Evolutionary conservation across 2,888 invertebrate species (phyloP), one percentile per base, ranked within the genome.

Genomic region (Pollenia labialis): DNA sequence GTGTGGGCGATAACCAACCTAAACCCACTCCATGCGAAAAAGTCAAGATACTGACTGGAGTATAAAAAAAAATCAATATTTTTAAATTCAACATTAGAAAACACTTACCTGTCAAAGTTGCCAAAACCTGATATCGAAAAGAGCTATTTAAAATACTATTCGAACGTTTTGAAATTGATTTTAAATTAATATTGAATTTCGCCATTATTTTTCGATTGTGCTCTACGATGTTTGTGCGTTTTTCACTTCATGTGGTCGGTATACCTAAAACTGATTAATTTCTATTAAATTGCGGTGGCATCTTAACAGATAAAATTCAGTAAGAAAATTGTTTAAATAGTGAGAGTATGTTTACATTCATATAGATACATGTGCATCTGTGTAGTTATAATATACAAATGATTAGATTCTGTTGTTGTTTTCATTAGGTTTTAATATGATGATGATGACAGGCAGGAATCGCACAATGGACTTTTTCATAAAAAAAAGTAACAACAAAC

Each of bases 391-490:
- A 32, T 8, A n/a, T 68, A 52, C 40, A 40, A 7, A 52, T 6
- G 32, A 52, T 69, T 52, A 69, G 40, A 52, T 40, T 69, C 52
- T 16, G n/a, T 40, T 50, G 50, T 68, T 32, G n/a, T 50, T 68
- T 50, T 14, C 6, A 32, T 7, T n/a, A 18, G 1, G 7, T 7
- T 60, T 44, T 44, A 42, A 44, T 16, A 44, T 46, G 46, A 56
- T 88, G 95, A 91, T 95, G 94, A 89, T 96, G 95, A 91, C 96
- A 94, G 32, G 32, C 32, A 32, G 32, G 32, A 32, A 32, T 32
- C 32, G 32, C 32, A 32, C 32, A 32, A 4, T 32, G 32, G 32
- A 32, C 32, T 32, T 32, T 32, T 32, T 32, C 32, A 32, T 32
- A 32, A 32, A 4, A 23, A 32, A 32, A 32, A 32, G 32, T 32